A percentile compares a stretch with the other conserved stretches of the same genome.
phyloP scores from a whole-genome alignment of 1,140 invertebrate genomes.

The Platorchestia sp. region DNA sequence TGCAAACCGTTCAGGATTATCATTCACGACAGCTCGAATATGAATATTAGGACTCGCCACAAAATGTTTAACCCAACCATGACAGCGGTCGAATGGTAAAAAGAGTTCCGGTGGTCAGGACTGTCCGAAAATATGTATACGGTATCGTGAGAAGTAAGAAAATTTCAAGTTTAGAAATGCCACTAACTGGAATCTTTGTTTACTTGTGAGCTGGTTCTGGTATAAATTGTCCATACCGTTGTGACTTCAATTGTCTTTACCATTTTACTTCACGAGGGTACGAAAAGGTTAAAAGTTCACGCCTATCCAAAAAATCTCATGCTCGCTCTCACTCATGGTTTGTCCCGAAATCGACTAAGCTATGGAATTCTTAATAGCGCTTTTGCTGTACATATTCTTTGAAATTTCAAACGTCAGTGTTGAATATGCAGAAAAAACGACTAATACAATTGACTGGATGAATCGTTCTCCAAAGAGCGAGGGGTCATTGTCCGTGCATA shows the following conservation, averaged over 20 bases:
- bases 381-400: too few relatives aligned
- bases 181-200: neutral
- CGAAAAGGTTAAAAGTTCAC: too few relatives aligned
- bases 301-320: too few relatives aligned
- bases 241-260: neutral
- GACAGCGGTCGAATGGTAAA: neutral
- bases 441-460: too few relatives aligned
- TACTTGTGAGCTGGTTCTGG: neutral
- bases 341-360: too few relatives aligned
- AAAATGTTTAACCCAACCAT: neutral
- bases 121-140: neutral
- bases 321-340: too few relatives aligned
- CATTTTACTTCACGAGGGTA: too few relatives aligned
- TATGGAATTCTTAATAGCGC: too few relatives aligned
- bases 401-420: too few relatives aligned
- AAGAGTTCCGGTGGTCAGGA: neutral
- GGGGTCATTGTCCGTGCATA: neutral
- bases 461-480: too few relatives aligned
- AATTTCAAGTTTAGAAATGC: neutral
- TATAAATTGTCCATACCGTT: too few relatives aligned
- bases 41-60: neutral
- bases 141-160: neutral
- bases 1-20: neutral
- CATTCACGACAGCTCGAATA: slow-evolving; percentile 1
- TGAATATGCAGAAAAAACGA: too few relatives aligned